phyloP scores from a whole-genome alignment of 30 jellyfish, hydroid and myxozoan genomes.

The Hydractinia symbiolongicarpus region DNA sequence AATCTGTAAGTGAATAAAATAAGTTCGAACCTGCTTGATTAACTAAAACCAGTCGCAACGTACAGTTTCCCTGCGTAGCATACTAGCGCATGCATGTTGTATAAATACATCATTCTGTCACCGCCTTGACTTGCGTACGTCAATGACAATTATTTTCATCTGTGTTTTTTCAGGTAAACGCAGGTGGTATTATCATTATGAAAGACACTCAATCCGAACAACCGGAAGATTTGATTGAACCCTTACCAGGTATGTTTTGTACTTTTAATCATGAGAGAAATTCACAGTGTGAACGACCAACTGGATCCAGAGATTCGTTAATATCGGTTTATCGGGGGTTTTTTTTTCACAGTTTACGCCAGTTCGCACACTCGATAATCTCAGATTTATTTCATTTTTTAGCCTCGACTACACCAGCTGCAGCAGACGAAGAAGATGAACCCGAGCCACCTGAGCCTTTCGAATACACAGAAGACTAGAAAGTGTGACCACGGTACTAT shows the following conservation, averaged over 20 bases:
- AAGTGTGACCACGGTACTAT: neutral
- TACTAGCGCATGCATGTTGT: neutral
- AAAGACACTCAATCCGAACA: constrained; percentile 60
- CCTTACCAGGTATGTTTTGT: constrained; percentile 71
- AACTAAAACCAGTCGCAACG: neutral
- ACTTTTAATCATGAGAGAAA: neutral
- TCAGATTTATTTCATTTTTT: constrained; percentile 1
- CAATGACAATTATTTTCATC: too few species aligned
- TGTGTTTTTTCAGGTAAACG: constrained; percentile 39
- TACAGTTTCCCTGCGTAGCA: neutral
- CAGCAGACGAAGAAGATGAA: constrained; percentile 84
- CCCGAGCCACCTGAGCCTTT: constrained; percentile 99
- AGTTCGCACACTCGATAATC: neutral
- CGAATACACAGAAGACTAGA: constrained; percentile 79
- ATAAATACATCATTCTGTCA: neutral
- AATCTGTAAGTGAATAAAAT: constrained; percentile 49
- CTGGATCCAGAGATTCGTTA: neutral
- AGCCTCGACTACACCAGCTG: constrained; percentile 76
- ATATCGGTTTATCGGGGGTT: neutral
- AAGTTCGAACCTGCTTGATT: neutral
- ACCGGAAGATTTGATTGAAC: constrained; percentile 88
- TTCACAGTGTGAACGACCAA: neutral
- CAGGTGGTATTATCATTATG: constrained; percentile 77
- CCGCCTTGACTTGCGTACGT: too few species aligned
- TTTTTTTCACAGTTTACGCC: neutral